A percentile compares a stretch with the other conserved stretches of the same genome.
phyloP scores from a whole-genome alignment of 2,888 invertebrate species.

The Pachydiplax longipennis region DNA sequence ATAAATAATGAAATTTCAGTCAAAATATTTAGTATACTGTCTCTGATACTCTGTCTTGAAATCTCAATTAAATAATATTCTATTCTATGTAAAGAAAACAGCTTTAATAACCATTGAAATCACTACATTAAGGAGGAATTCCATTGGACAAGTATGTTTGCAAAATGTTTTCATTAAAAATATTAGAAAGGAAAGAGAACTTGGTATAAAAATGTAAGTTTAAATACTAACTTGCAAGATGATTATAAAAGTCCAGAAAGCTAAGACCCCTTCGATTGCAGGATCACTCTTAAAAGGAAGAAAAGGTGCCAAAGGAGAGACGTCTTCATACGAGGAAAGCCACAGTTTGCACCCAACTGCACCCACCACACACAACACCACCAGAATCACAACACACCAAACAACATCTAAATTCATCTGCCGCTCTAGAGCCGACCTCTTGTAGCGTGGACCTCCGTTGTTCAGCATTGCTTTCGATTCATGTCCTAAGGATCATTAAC shows the following conservation, averaged over 20 bases:
- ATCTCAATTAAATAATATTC: no score
- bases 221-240: conserved; percentile 77
- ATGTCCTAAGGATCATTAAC: conserved; percentile 72
- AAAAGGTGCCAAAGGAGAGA: conserved; percentile 68
- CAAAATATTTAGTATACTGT: no score
- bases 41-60: no score
- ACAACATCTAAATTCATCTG: conserved; percentile 96
- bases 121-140: no score
- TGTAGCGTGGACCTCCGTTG: conserved; percentile 93
- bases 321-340: conserved; percentile 70
- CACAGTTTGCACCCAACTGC: conserved; percentile 91
- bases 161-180: no score
- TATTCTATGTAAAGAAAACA: no score
- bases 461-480: conserved; percentile 98
- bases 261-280: conserved; percentile 78
- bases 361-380: conserved; percentile 88
- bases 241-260: conserved; percentile 96
- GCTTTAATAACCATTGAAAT: no score
- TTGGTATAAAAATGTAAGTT: no score
- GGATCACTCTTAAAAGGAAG: conserved; percentile 69
- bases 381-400: conserved; percentile 92
- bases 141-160: no score
- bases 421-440: conserved; percentile 88
- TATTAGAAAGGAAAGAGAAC: no score
- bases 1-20: no score